Evolutionary conservation across 2,113 vertebrate genomes (phyloP).

Genomic region (Lagenorhynchus albirostris): DNA sequence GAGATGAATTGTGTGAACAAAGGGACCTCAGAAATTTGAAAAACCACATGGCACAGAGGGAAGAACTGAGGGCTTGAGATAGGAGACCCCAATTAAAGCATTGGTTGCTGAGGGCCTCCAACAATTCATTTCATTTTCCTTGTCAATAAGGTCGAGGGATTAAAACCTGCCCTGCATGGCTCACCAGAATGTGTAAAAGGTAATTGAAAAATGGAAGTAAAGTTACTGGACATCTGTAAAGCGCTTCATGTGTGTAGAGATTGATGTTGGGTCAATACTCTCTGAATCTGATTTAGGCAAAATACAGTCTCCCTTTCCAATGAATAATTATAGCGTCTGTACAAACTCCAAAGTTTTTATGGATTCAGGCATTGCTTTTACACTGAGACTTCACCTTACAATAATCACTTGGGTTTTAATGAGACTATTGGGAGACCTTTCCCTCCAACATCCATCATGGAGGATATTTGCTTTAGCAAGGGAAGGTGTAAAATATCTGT

Average conservation of each 20-base stretch:
- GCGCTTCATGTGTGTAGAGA: not conserved
- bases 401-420: not conserved
- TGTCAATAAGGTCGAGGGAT: not conserved
- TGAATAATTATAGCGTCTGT: not conserved
- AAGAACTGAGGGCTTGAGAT: not conserved
- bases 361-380: not conserved
- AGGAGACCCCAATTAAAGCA: not conserved
- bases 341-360: not conserved
- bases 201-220: not conserved
- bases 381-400: not conserved
- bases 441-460: not conserved
- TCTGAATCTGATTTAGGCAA: not conserved
- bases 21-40: not conserved
- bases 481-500: conserved; percentile 14
- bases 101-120: not conserved
- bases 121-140: not conserved
- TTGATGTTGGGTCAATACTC: not conserved
- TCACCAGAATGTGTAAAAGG: not conserved
- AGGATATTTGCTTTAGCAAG: not conserved
- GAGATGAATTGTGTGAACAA: not conserved
- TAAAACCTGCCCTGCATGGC: not conserved
- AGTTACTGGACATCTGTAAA: not conserved
- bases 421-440: not conserved
- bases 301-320: not conserved
- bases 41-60: not conserved